These are phyloP conservation scores for Melolontha melolontha DNA, from an alignment of 2,888 invertebrate genomes.

Conservation along the genomic window DNA sequence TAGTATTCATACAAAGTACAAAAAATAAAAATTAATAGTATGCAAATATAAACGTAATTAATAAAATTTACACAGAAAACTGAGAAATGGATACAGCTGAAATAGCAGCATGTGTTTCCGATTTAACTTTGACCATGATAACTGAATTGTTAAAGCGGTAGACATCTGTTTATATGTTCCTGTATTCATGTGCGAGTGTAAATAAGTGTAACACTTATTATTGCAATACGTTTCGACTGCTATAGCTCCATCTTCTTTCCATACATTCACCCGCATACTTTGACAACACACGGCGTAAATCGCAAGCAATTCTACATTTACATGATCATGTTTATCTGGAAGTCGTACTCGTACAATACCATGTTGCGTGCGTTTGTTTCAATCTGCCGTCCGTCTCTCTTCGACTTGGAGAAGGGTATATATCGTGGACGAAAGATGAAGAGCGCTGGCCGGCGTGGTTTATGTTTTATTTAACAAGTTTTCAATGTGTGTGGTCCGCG, in stretches of 20 bases:
- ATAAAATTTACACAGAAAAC: constrained; percentile 4
- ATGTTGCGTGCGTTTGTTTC: constrained; percentile 44
- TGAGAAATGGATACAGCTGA: not conserved
- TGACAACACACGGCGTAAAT: constrained; percentile 43
- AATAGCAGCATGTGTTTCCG: constrained; percentile 38
- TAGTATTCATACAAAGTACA: too few relatives aligned
- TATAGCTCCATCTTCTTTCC: constrained; percentile 41
- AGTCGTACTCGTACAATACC: constrained; percentile 49
- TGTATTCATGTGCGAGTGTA: constrained; percentile 10
- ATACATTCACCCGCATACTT: constrained; percentile 36
- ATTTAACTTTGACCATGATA: constrained; percentile 41
- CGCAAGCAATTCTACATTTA: constrained; percentile 48
- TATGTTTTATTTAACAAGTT: constrained; percentile 66
- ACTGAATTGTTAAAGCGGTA: constrained; percentile 47
- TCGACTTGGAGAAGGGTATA: constrained; percentile 52
- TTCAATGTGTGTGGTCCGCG: constrained; percentile 64
- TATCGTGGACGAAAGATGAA: constrained; percentile 56
- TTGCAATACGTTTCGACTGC: constrained; percentile 25
- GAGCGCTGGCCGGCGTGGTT: constrained; percentile 62
- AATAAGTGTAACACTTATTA: constrained; percentile 38
- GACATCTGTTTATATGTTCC: constrained; percentile 42
- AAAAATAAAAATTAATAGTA: too few relatives aligned
- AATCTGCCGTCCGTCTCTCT: constrained; percentile 41
- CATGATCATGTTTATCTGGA: constrained; percentile 50
- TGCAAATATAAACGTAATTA: constrained; percentile 1